These are phyloP conservation scores for Dysidea cf. avara DNA, from an alignment of 37 sponge, comb jelly and placozoan genomes.

Conservation along the genomic window DNA sequence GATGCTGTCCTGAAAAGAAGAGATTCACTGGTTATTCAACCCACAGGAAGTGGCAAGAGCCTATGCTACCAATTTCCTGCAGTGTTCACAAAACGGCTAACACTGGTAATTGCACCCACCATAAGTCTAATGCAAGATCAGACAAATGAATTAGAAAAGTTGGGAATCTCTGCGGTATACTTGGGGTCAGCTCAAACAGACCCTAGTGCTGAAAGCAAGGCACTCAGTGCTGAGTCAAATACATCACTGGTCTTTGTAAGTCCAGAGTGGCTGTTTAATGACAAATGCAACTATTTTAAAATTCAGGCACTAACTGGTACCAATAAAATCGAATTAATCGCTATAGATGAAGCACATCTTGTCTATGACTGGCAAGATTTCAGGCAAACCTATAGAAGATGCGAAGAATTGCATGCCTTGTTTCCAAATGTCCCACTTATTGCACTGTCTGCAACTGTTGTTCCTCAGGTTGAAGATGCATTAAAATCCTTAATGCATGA, in stretches of 20 bases:
- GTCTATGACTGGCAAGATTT: too few species aligned
- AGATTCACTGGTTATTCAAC: not conserved
- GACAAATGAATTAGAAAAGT: slow-evolving; percentile 1
- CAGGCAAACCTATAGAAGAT: too few species aligned
- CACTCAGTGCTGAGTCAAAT: slow-evolving; percentile 5
- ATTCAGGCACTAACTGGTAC: not conserved
- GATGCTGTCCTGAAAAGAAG: not conserved
- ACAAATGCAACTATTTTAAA: not conserved
- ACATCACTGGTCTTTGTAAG: not conserved
- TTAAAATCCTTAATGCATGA: not conserved
- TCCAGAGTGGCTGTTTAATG: not conserved
- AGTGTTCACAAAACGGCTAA: slow-evolving; percentile 5
- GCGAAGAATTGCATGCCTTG: not conserved
- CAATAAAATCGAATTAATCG: not conserved
- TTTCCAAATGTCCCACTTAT: slow-evolving; percentile 2
- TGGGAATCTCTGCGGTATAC: slow-evolving; percentile 12
- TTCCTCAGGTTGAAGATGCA: not conserved
- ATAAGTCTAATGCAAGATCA: slow-evolving; percentile 32
- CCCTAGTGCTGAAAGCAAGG: too few species aligned
- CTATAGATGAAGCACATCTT: not conserved
- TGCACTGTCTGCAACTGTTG: slow-evolving; percentile 6
- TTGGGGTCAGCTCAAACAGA: slow-evolving; percentile 22
- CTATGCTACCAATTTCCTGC: slow-evolving; percentile 4
- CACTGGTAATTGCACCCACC: slow-evolving; percentile 12
- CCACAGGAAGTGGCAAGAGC: too few species aligned